Base-by-base conservation (phyloP, 2,113 vertebrate species). In the Macroglossus sobrinus region DNA sequence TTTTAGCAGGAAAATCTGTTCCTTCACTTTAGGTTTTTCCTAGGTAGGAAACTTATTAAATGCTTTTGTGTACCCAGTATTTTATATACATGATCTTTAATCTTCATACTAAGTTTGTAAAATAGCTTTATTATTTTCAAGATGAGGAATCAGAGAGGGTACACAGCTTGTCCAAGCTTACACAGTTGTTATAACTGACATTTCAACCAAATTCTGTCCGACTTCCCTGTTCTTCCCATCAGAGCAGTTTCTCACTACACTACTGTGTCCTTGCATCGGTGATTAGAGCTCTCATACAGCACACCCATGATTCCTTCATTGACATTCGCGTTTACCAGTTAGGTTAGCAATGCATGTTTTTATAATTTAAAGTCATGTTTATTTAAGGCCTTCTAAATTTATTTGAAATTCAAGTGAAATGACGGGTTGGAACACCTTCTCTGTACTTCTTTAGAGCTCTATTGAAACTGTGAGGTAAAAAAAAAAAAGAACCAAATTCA, bases 311-410 rank as follows among this genome's bases (percentile, higher is more conserved):
- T 75, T 81, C 24, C 45, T 14, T 72, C 78, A 24, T 28, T 75
- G 75, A 91, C 47, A 14, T 14, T 90, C 81, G 87, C 88, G 80
- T 30, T 66, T 45, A 38, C 45, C 28, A 84, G 50, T 72, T 92
- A 93, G 61, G 9, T 84, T 93, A 94, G 33, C n/a, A 90, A 40
- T 63, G 43, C 38, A 47, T 85, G 63, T 61, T 94, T 96, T 89
- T 57, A 89, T 94, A 68, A n/a, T 90, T 96, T 93, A 53, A 96
- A 92, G 76, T 76, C 16, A 43, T 81, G 11, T 84, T 93, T 91
- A 53, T 88, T 93, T 88, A 93, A 94, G 76, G 76, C 33, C 28
- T 96, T 72, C 68, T 43, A 94, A 75, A 93, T 50, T 53, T 86
- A 82, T 55, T 89, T 94, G 78, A 79, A 95, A 86, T 88, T 95